A percentile compares a stretch with the other conserved stretches of the same genome.
Evolutionary conservation across 2,888 invertebrate genomes (phyloP).

Genomic region (Rhorus exstirpatorius): DNA sequence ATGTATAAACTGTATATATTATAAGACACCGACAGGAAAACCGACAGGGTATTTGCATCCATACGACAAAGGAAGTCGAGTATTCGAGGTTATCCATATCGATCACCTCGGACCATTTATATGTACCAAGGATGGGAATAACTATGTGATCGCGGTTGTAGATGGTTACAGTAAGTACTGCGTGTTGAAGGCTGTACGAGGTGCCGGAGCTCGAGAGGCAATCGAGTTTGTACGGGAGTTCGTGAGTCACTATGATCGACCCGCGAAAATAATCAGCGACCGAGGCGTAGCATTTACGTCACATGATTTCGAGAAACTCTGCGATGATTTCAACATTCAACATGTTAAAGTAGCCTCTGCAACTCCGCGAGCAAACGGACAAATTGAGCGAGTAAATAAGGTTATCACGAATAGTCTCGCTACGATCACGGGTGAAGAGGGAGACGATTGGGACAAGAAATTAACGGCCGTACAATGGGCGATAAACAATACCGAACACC

Average conservation of each 20-base stretch:
- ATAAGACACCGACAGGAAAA: slow-evolving; percentile 52
- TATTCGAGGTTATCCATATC: slow-evolving; percentile 52
- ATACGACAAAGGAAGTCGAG: slow-evolving; percentile 55
- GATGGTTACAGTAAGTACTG: slow-evolving; percentile 56
- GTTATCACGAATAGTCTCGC: slow-evolving; percentile 59
- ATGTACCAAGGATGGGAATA: slow-evolving; percentile 25
- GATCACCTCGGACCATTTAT: slow-evolving; percentile 37
- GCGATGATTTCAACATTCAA: slow-evolving; percentile 61
- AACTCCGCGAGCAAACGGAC: slow-evolving; percentile 74
- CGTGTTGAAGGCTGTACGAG: slow-evolving; percentile 52
- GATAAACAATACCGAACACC: slow-evolving; percentile 64
- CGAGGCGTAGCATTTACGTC: neutral
- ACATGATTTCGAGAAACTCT: neutral
- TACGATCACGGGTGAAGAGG: slow-evolving; percentile 62
- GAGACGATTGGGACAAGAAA: slow-evolving; percentile 70
- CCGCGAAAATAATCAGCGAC: neutral
- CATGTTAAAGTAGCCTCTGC: slow-evolving; percentile 74
- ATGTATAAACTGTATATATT: slow-evolving; percentile 67
- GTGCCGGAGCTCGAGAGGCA: neutral
- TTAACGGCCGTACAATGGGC: slow-evolving; percentile 48
- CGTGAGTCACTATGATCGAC: neutral
- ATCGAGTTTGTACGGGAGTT: neutral
- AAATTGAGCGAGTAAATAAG: slow-evolving; percentile 72
- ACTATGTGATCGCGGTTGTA: slow-evolving; percentile 39
- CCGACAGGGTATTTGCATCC: slow-evolving; percentile 59